These are phyloP conservation scores for Diabrotica balteata DNA, from an alignment of 2,888 invertebrate genomes.

Conservation along the genomic window DNA sequence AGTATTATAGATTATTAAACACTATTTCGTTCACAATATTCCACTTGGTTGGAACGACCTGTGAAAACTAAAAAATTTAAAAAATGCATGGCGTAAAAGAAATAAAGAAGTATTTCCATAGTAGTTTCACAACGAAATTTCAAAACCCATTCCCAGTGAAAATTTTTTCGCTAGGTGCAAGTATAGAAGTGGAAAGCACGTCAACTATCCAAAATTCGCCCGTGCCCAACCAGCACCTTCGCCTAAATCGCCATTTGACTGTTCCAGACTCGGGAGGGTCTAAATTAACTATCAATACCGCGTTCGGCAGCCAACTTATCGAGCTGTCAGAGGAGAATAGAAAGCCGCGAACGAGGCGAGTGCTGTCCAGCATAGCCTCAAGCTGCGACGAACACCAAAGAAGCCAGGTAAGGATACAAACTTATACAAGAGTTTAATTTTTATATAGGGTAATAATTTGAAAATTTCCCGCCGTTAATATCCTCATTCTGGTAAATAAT, in stretches of 20 bases:
- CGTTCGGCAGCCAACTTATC: constrained; percentile 56
- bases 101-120: too few relatives aligned
- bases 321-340: constrained; percentile 45
- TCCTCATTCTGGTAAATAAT: too few relatives aligned
- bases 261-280: constrained; percentile 64
- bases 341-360: constrained; percentile 59
- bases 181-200: constrained; percentile 64
- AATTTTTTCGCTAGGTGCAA: constrained; percentile 54
- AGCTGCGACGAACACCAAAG: constrained; percentile 65
- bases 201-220: constrained; percentile 67
- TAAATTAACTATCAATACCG: constrained; percentile 61
- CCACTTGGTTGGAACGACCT: too few relatives aligned
- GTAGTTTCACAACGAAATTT: neutral
- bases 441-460: too few relatives aligned
- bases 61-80: too few relatives aligned
- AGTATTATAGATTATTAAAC: too few relatives aligned
- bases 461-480: too few relatives aligned
- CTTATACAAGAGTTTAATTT: neutral
- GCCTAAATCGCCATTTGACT: constrained; percentile 61
- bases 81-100: too few relatives aligned
- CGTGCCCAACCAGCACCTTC: constrained; percentile 52
- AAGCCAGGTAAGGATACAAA: constrained; percentile 43
- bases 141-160: constrained; percentile 35
- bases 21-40: too few relatives aligned
- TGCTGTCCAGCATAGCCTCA: constrained; percentile 72